phyloP scores from a whole-genome alignment of 1,140 invertebrate genomes.

The Pogonomyrmex californicus region DNA sequence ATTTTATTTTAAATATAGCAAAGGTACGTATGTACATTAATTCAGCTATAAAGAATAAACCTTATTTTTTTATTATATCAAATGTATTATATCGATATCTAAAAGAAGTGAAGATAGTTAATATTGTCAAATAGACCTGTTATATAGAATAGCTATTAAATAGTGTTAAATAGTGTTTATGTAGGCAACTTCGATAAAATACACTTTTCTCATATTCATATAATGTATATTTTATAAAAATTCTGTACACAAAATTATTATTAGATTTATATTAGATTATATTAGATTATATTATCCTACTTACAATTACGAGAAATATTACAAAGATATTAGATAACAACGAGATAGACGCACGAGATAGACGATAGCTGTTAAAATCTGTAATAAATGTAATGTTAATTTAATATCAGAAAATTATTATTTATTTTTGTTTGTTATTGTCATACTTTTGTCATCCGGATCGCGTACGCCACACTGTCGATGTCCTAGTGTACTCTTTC shows the following conservation, averaged over 20 bases:
- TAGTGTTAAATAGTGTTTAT: too few relatives aligned
- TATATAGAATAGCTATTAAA: too few relatives aligned
- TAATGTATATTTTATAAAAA: not conserved
- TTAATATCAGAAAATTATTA: not conserved
- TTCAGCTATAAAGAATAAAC: too few relatives aligned
- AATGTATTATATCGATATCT: not conserved
- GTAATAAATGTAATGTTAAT: slow-evolving; percentile 33
- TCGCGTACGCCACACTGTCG: slow-evolving; percentile 91
- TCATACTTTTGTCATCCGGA: slow-evolving; percentile 89
- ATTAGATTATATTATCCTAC: not conserved
- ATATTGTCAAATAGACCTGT: not conserved
- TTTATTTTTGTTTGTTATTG: not conserved
- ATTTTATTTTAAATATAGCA: too few relatives aligned
- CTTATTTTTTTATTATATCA: too few relatives aligned
- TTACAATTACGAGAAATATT: slow-evolving; percentile 16
- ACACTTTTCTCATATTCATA: not conserved
- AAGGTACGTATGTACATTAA: too few relatives aligned
- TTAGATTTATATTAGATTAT: not conserved
- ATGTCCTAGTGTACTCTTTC: slow-evolving; percentile 91
- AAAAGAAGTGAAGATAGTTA: not conserved
- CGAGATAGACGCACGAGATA: not conserved
- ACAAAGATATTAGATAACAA: slow-evolving; percentile 1
- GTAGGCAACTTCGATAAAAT: not conserved
- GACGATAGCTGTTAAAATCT: slow-evolving; percentile 4
- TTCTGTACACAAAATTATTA: not conserved